Evolutionary conservation across 2,888 invertebrate species (phyloP).

Genomic region (Drosophila imparisetae): DNA sequence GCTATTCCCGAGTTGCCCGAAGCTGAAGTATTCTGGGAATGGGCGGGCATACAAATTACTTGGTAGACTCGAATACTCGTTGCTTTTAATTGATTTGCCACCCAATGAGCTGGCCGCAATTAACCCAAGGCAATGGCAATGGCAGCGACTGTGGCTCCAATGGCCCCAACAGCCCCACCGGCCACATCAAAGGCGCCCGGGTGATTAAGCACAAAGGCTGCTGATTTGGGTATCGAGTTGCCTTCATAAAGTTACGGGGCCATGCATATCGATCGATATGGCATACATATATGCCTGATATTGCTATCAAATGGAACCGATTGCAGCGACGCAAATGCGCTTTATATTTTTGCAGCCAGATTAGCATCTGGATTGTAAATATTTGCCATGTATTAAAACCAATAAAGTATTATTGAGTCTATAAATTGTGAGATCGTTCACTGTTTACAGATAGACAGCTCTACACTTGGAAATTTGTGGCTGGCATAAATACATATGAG

Average conservation of each 20-base stretch:
- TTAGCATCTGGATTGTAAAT: slow-evolving; percentile 61
- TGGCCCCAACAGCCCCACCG: slow-evolving; percentile 46
- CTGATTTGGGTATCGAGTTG: slow-evolving; percentile 60
- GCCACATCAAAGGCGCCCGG: slow-evolving; percentile 69
- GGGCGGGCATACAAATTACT: slow-evolving; percentile 33
- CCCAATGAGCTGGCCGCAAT: slow-evolving; percentile 78
- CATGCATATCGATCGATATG: slow-evolving; percentile 48
- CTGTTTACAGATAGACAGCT: slow-evolving; percentile 13
- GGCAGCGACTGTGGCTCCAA: slow-evolving; percentile 6
- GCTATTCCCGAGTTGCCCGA: slow-evolving; percentile 1
- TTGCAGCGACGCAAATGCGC: slow-evolving; percentile 8
- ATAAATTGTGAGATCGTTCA: slow-evolving; percentile 56
- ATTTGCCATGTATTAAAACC: slow-evolving; percentile 65
- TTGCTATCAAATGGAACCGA: slow-evolving; percentile 43
- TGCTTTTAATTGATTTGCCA: slow-evolving; percentile 75
- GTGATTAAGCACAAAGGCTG: slow-evolving; percentile 75
- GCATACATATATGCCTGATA: slow-evolving; percentile 44
- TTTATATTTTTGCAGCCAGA: slow-evolving; percentile 56
- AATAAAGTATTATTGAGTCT: slow-evolving; percentile 63
- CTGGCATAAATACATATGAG: background rate
- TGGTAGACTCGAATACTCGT: slow-evolving; percentile 24
- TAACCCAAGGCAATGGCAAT: slow-evolving; percentile 63
- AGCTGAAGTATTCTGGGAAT: slow-evolving; percentile 46
- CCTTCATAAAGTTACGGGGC: slow-evolving; percentile 4
- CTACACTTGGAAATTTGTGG: slow-evolving; percentile 6